Base-by-base conservation (phyloP, 2,113 vertebrate genomes). In the Erpornis zantholeuca region DNA sequence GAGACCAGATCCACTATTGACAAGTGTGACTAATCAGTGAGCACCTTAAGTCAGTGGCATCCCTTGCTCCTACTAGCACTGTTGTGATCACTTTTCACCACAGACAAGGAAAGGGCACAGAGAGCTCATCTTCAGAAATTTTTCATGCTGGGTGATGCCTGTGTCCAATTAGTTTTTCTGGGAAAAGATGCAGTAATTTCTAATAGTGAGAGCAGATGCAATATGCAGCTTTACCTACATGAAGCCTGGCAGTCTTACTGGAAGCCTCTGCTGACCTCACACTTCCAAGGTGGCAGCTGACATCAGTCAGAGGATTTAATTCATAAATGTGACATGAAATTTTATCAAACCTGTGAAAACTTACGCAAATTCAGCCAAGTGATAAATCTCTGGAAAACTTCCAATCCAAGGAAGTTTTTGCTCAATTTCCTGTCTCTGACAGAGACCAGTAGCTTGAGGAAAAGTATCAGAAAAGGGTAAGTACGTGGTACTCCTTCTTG, bases 331-430 rank as follows among this genome's bases (percentile, higher is more conserved):
- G 44, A 76, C 61, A 68, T 28, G 44, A 71, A 84, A 78, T 95
- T 88, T 89, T 72, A 52, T 64, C 81, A 84, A 52, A 90, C 77
- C 49, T 53, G 42, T 82, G 84, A 89, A 96, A 96, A 92, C 56
- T 82, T 87, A 75, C 12, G 12, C 57, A 91, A 66, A 85, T 69
- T 92, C 70, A 94, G 63, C 66, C 89, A 91, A 65, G 77, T 38
- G 70, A 92, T 65, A 96, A 82, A 95, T 79, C 59, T 65, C 75
- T 91, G 89, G 84, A 85, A 89, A 85, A 65, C 7, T 44, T 94
- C 72, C 93, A 87, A 23, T 54, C 23, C 56, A 78, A 71, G 33
- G 29, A 56, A 31, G 40, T 78, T 86, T 89, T 92, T 89, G 35
- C 65, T 91, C 84, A 68, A 84, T 96, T 97, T 94, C 36, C 70